phyloP scores from a whole-genome alignment of 1,140 invertebrate genomes.

The Listronotus bonariensis region DNA sequence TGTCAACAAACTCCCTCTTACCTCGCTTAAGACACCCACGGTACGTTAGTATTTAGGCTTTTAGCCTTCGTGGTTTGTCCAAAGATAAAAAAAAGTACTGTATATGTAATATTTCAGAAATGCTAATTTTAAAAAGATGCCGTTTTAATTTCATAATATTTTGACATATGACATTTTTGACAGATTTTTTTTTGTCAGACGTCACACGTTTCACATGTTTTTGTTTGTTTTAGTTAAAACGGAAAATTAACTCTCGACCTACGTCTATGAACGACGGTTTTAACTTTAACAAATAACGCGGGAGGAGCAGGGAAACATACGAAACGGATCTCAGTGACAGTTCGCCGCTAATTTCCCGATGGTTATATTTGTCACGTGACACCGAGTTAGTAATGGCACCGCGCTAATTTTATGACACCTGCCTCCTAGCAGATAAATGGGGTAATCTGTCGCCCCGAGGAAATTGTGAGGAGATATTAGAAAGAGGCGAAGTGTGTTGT shows the following conservation, averaged over 20 bases:
- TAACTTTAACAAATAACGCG: slow-evolving; percentile 14
- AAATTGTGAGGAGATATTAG: background rate
- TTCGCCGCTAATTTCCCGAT: slow-evolving; percentile 39
- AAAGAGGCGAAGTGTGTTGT: background rate
- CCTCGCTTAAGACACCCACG: no score
- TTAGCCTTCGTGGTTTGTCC: no score
- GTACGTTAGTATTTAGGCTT: no score
- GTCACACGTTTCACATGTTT: no score
- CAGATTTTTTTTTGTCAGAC: no score
- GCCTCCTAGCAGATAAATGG: slow-evolving; percentile 33
- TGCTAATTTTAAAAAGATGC: no score
- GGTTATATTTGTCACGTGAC: slow-evolving; percentile 41
- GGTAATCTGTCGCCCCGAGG: slow-evolving; percentile 28
- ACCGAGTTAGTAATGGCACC: slow-evolving; percentile 31
- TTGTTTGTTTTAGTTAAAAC: no score
- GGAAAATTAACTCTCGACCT: background rate
- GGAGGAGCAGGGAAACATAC: slow-evolving; percentile 28
- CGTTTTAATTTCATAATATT: no score
- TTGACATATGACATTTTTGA: no score
- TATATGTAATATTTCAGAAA: no score
- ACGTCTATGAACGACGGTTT: slow-evolving; percentile 1
- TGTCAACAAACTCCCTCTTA: no score
- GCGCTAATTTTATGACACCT: slow-evolving; percentile 37
- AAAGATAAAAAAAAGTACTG: no score
- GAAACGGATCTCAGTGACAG: slow-evolving; percentile 31